A percentile compares a stretch with the other conserved stretches of the same genome.
Evolutionary conservation across 92 coral and sea anemone genomes (phyloP).

Genomic region (Phymanthus crucifer): DNA sequence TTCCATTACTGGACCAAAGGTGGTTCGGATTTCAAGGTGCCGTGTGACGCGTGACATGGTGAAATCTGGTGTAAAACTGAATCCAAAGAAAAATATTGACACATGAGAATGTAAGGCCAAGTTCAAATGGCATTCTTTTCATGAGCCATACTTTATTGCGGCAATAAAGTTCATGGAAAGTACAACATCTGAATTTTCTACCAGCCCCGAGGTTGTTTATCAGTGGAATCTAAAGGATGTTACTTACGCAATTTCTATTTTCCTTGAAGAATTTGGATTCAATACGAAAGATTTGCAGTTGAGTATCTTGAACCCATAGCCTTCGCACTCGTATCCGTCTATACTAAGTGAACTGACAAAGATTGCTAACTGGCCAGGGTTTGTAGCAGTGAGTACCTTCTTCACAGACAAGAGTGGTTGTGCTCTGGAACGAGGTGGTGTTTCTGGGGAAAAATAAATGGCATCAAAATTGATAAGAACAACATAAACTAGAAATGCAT

Average conservation of each 20-base stretch:
- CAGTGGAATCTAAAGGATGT: no score
- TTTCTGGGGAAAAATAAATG: constrained; percentile 35
- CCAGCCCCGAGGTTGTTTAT: no score
- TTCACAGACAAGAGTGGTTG: constrained; percentile 82
- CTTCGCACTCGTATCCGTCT: constrained; percentile 94
- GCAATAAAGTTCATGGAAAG: no score
- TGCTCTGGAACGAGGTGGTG: constrained; percentile 66
- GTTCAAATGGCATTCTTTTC: no score
- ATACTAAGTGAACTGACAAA: constrained; percentile 87
- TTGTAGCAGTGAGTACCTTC: constrained; percentile 90
- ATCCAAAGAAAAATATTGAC: neutral
- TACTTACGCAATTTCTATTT: constrained; percentile 96
- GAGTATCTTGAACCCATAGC: constrained; percentile 96
- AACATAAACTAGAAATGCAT: neutral
- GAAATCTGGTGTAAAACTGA: constrained; percentile 96
- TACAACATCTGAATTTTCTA: no score
- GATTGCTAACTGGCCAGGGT: constrained; percentile 96
- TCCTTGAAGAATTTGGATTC: constrained; percentile 88
- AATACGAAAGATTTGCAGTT: constrained; percentile 93
- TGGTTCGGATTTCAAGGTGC: constrained; percentile 80
- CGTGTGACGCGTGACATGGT: constrained; percentile 97
- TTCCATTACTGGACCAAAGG: constrained; percentile 91
- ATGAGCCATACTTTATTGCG: no score
- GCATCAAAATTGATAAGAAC: no score
- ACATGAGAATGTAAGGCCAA: no score